Percentiles rank a stretch among this genome's conserved stretches.
Evolutionary conservation across 2,797 vertebrate genomes (phyloP).

Genomic region (Ambastaia sidthimunki): DNA sequence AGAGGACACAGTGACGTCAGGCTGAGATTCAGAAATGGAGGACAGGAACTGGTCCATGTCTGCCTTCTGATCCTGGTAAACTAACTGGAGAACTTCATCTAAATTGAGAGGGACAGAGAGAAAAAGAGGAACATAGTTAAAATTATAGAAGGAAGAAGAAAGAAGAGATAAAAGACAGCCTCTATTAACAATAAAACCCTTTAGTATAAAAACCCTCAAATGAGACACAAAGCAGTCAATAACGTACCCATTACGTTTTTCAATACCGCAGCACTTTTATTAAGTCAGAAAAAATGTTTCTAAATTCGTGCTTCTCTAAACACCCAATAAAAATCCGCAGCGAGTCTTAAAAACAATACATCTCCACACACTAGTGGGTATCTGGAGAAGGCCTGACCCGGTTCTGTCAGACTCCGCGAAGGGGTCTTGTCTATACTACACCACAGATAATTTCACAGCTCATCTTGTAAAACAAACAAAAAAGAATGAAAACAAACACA

Average conservation of each 20-base stretch:
- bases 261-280: neutral
- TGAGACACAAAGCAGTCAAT: neutral
- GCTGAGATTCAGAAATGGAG: constrained; percentile 90
- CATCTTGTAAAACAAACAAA: constrained; percentile 4
- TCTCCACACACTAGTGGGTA: constrained; percentile 14
- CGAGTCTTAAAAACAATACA: constrained; percentile 10
- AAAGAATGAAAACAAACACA: neutral
- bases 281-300: neutral
- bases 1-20: constrained; percentile 89
- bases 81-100: constrained; percentile 88
- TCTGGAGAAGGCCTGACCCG: constrained; percentile 40
- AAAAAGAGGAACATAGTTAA: neutral
- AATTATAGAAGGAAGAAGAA: neutral
- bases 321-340: neutral
- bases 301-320: neutral
- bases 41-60: constrained; percentile 96
- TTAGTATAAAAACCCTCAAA: neutral
- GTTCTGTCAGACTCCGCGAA: constrained; percentile 46
- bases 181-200: neutral
- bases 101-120: constrained; percentile 29
- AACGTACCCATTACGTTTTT: neutral
- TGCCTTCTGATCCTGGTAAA: constrained; percentile 84
- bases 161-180: neutral
- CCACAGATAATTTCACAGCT: constrained; percentile 16
- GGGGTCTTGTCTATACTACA: constrained; percentile 25